Evolutionary conservation across 2,113 vertebrate species (phyloP), one percentile per base, ranked within the genome.

Genomic region (Percopsis transmontana): DNA sequence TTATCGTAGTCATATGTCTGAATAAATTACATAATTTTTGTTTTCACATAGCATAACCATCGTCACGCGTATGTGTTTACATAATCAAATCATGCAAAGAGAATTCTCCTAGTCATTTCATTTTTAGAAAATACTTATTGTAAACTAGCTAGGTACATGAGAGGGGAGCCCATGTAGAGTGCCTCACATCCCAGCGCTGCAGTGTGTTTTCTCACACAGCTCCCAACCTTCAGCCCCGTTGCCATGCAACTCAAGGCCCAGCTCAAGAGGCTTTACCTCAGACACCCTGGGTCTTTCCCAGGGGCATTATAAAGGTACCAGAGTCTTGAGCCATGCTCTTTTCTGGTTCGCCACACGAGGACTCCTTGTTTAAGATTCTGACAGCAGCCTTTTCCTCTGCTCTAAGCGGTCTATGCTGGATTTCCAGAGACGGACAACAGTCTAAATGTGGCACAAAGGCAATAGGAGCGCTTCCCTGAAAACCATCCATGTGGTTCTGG

Each of bases 161-260:
- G 18, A 50, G 19, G 3, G 42, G 15, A 45, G 42, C 42, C 42
- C 39, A 68, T 66, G 57, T 72, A 82, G 88, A 86, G 83, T 87
- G 72, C 66, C 64, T 20, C 24, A 48, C 72, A 27, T 59, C 59
- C 66, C 19, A 23, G 68, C 39, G 40, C 44, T 56, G 41, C 66
- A 58, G 63, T 71, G n/a, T n/a, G n/a, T 75, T 81, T 79, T 85
- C 77, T 81, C 27, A 14, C 82, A 79, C 65, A 45, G 74, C 66
- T 81, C 85, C 77, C 72, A 82, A 82, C 81, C 87, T 33, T 53
- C 27, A 53, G 51, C 65, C 69, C 55, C 45, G 88, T 91, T 91
- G 88, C 90, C 87, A 89, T 71, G 86, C 86, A 88, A 90, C 87
- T 86, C 80, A 72, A 78, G 80, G 60, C 79, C 44, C 51, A 72